Evolutionary conservation across 2,888 invertebrate species (phyloP), one percentile per base, ranked within the genome.

Genomic region (Drosophila histrio): DNA sequence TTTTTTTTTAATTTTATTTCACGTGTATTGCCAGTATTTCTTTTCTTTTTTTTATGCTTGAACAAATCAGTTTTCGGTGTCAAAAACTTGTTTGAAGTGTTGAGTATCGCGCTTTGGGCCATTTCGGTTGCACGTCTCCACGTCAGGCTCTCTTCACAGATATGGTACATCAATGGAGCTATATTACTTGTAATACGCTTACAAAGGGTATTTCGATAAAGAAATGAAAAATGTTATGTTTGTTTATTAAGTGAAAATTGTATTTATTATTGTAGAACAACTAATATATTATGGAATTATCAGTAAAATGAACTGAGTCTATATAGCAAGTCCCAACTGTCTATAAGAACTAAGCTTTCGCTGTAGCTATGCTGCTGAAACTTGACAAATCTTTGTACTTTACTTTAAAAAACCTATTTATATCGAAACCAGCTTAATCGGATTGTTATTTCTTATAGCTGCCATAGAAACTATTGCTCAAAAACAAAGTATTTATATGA

Each of bases 11-110:
- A n/a, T n/a, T 2, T 11, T n/a, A n/a, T 39, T 39, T 39, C 17
- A 13, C 13, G n/a, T 17, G 26, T 4, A 13, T 13, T 13, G 22
- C 22, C 22, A 41, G 26, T 39, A 19, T 36, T 60, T 11, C 44
- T 30, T 8, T 9, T 43, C 6, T 57, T 52, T 30, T 44, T 1
- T 1, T 52, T 59, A 0, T 34, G 30, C 9, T 60, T 32, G 44
- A 38, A 56, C 52, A 73, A 73, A 69, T 73, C 64, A 61, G 71
- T 65, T 67, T 71, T 46, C 54, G 65, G 88, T 88, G 84, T 88
- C 80, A 88, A 80, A 78, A 84, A 88, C 84, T 80, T 83, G 88
- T 86, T 78, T 80, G 30, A 84, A 84, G 84, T 84, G 84, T 84
- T 86, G 84, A 84, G 84, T 76, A 83, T 83, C 88, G 83, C 87